Conservation (phyloP, 2,888 invertebrate genomes). For the Agonopterix subpropinquella region DNA sequence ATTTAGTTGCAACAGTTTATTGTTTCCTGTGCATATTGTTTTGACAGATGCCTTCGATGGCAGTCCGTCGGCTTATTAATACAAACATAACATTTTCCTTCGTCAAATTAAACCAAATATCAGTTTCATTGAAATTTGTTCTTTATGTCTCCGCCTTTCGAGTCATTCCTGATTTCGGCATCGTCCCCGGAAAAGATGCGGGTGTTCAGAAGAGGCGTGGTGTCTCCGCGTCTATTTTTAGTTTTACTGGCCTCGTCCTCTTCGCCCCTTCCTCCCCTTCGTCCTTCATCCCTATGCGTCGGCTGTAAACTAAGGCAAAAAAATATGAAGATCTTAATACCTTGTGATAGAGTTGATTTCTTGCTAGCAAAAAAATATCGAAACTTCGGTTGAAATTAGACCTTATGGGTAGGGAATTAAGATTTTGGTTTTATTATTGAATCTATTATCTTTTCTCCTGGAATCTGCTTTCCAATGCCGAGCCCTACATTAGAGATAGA, state of each 20-base stretch:
- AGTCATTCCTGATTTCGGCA: neutral
- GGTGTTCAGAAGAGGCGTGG: constrained; percentile 20
- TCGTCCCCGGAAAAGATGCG: neutral
- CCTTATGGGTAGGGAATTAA: too few relatives aligned
- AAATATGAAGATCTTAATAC: too few relatives aligned
- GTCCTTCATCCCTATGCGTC: constrained; percentile 22
- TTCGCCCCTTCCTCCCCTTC: constrained; percentile 31
- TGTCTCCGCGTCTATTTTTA: constrained; percentile 62
- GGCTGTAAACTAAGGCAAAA: too few relatives aligned
- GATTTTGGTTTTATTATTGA: too few relatives aligned
- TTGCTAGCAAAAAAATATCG: too few relatives aligned
- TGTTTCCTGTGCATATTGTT: constrained; percentile 58
- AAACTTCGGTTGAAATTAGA: too few relatives aligned
- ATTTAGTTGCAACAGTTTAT: constrained; percentile 46
- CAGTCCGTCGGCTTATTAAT: neutral
- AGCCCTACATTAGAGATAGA: too few relatives aligned
- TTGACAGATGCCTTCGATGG: constrained; percentile 55
- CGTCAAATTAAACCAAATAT: neutral
- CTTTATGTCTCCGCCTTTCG: neutral
- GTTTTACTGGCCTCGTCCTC: constrained; percentile 67
- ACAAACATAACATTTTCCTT: constrained; percentile 1
- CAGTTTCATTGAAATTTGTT: neutral
- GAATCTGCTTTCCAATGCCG: too few relatives aligned
- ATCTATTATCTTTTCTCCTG: too few relatives aligned
- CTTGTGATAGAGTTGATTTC: too few relatives aligned